A percentile compares a stretch with the other conserved stretches of the same genome.
phyloP scores from a whole-genome alignment of 2,888 invertebrate genomes.

The Ennomos quercinarius region DNA sequence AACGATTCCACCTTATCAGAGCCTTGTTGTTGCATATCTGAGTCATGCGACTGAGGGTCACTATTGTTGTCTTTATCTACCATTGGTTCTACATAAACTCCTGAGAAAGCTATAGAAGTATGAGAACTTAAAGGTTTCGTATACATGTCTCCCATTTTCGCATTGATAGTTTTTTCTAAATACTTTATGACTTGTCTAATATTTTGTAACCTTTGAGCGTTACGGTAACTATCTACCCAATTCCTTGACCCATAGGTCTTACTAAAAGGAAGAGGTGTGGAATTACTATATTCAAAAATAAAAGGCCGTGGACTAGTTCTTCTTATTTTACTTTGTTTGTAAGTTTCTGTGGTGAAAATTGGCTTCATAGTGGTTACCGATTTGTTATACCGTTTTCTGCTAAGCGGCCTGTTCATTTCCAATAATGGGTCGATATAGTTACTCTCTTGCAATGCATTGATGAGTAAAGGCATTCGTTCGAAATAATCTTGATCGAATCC shows the following conservation, averaged over 20 bases:
- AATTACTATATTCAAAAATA: conserved; percentile 70
- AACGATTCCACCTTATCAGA: conserved; percentile 54
- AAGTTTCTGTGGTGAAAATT: conserved; percentile 31
- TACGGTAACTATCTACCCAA: conserved; percentile 77
- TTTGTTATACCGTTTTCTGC: conserved; percentile 33
- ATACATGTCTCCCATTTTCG: conserved; percentile 74
- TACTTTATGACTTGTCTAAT: conserved; percentile 76
- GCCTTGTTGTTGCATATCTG: conserved; percentile 44
- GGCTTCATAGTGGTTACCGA: conserved; percentile 42
- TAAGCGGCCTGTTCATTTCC: conserved; percentile 51
- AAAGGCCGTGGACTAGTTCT: conserved; percentile 83
- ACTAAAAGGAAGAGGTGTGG: conserved; percentile 72
- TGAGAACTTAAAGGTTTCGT: conserved; percentile 59
- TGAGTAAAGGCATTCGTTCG: conserved; percentile 77
- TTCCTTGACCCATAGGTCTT: conserved; percentile 69
- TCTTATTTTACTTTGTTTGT: conserved; percentile 54
- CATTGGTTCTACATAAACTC: conserved; percentile 67
- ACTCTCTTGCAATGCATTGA: conserved; percentile 78
- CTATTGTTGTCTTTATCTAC: conserved; percentile 44
- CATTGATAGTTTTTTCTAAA: conserved; percentile 76
- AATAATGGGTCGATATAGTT: conserved; percentile 62
- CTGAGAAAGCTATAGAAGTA: conserved; percentile 67
- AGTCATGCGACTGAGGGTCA: conserved; percentile 31
- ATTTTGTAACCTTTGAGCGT: conserved; percentile 75
- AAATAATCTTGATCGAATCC: conserved; percentile 80